phyloP scores from a whole-genome alignment of 2,888 invertebrate genomes.

The Caenorhabditis sp. region DNA sequence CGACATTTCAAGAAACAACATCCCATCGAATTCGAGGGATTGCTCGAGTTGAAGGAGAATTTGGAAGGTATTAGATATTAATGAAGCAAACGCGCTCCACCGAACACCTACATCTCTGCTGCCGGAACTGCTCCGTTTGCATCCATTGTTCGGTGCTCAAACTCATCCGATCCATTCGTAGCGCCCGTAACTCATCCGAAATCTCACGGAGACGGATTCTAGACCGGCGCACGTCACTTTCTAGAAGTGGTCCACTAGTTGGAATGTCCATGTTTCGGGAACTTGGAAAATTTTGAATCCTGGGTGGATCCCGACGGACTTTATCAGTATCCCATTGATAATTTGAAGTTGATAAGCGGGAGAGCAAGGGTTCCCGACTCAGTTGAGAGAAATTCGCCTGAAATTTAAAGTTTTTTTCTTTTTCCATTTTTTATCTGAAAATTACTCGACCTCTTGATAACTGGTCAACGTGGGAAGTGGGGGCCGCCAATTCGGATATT shows the following conservation, averaged over 20 bases:
- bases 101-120: slow-evolving; percentile 24
- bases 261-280: slow-evolving; percentile 12
- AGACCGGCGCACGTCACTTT: slow-evolving; percentile 55
- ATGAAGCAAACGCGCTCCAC: background rate
- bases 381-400: slow-evolving; percentile 13
- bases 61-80: background rate
- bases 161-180: slow-evolving; percentile 52
- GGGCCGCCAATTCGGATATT: slow-evolving; percentile 72
- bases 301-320: background rate
- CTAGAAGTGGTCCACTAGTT: slow-evolving; percentile 59
- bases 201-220: slow-evolving; percentile 61
- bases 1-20: slow-evolving; percentile 9
- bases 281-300: background rate
- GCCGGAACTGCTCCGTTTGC: slow-evolving; percentile 26
- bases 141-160: slow-evolving; percentile 59
- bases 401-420: too few relatives aligned
- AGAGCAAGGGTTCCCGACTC: slow-evolving; percentile 18
- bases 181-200: slow-evolving; percentile 49
- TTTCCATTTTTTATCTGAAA: too few relatives aligned
- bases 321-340: slow-evolving; percentile 56
- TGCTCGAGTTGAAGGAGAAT: background rate
- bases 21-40: background rate
- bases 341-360: slow-evolving; percentile 39
- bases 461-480: slow-evolving; percentile 34
- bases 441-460: too few relatives aligned